A percentile compares a stretch with the other conserved stretches of the same genome.
Evolutionary conservation across 2,888 invertebrate genomes (phyloP).

Genomic region (Lysandra coridon): DNA sequence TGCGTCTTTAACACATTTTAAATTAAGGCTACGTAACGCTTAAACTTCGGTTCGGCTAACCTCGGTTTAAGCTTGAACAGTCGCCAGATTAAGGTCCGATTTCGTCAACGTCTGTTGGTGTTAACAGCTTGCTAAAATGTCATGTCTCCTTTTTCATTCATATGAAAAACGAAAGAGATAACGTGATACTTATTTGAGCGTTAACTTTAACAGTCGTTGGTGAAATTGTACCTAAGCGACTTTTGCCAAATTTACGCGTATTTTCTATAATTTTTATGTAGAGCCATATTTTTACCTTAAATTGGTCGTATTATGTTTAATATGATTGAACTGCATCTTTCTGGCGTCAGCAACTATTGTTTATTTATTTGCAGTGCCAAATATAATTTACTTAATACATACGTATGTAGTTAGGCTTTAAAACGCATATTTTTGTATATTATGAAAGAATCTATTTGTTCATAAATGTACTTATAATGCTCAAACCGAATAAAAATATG

Average conservation of each 20-base stretch:
- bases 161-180: no score
- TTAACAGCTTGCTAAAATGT: no score
- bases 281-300: constrained; percentile 18
- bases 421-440: constrained; percentile 13
- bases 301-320: constrained; percentile 1
- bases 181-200: no score
- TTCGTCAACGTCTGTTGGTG: no score
- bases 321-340: neutral
- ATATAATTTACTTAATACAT: neutral
- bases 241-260: constrained; percentile 25
- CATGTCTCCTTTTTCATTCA: no score
- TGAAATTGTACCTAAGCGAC: neutral
- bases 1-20: constrained; percentile 30
- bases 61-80: neutral
- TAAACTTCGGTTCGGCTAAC: constrained; percentile 5
- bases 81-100: neutral
- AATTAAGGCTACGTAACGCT: constrained; percentile 6
- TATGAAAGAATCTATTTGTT: neutral
- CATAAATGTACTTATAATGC: neutral
- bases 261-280: constrained; percentile 23
- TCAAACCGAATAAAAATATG: neutral
- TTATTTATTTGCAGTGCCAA: constrained; percentile 26
- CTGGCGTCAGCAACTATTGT: neutral
- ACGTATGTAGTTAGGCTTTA: constrained; percentile 2
- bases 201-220: no score